Percentiles rank a stretch among this genome's conserved stretches.
These are phyloP conservation scores for Glossophaga mutica DNA, from an alignment of 2,797 vertebrate species.

Conservation along the genomic window DNA sequence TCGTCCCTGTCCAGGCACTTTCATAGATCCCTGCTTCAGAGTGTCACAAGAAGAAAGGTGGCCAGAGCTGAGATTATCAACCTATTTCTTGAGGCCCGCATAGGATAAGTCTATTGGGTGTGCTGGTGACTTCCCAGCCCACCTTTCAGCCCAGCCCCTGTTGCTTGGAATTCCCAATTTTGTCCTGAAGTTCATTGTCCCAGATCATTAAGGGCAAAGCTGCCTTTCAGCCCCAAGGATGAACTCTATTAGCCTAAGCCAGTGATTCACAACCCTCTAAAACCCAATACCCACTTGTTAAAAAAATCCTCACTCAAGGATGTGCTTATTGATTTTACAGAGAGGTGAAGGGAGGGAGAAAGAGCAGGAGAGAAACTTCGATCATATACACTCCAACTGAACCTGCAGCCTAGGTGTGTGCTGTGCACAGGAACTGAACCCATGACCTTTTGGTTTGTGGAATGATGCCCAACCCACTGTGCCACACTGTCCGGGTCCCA, in stretches of 20 bases:
- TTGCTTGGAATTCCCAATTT: not conserved
- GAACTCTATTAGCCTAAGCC: not conserved
- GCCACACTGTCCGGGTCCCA: too few relatives aligned
- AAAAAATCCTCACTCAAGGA: not conserved
- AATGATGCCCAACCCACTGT: not conserved
- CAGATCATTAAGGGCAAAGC: not conserved
- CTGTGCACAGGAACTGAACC: not conserved
- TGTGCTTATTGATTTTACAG: not conserved
- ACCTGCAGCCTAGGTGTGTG: too few relatives aligned
- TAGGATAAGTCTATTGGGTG: too few relatives aligned
- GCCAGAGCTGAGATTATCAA: not conserved
- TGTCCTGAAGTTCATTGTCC: not conserved
- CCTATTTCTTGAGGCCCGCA: not conserved
- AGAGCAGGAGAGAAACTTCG: not conserved
- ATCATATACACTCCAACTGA: not conserved
- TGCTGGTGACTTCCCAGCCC: not conserved
- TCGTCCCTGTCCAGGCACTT: too few relatives aligned
- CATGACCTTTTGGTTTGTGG: not conserved
- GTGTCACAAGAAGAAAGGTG: not conserved
- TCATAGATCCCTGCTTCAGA: not conserved
- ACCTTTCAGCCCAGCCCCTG: not conserved
- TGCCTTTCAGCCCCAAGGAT: rapidly evolving
- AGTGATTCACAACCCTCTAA: not conserved
- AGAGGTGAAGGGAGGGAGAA: not conserved
- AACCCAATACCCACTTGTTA: not conserved